Conservation (phyloP, 2,888 invertebrate species). For the Eumacrocentrus americanus region DNA sequence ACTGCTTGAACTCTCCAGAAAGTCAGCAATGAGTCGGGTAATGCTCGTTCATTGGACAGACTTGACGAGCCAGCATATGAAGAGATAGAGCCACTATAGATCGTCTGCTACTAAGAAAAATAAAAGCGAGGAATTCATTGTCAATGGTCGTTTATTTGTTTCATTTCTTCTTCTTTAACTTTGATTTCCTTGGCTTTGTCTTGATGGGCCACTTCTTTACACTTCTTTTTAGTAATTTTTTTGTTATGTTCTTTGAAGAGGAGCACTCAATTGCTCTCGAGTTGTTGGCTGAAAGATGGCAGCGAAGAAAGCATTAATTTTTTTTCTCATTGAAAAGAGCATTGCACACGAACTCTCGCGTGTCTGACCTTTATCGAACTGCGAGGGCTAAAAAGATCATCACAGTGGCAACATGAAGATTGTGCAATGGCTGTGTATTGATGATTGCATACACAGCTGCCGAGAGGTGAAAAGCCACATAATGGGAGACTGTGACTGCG, state of each 20-base stretch:
- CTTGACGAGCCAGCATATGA: slow-evolving; percentile 21
- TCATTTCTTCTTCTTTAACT: not conserved
- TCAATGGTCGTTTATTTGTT: slow-evolving; percentile 3
- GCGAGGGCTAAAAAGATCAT: slow-evolving; percentile 3
- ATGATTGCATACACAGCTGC: not conserved
- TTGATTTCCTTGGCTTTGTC: no score
- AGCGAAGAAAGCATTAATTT: not conserved
- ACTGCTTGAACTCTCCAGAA: slow-evolving; percentile 24
- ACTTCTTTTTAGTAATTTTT: not conserved
- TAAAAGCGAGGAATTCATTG: slow-evolving; percentile 12
- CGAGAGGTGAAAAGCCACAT: not conserved
- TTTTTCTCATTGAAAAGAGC: not conserved
- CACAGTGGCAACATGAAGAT: not conserved
- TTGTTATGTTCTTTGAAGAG: not conserved
- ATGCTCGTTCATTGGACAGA: slow-evolving; percentile 19
- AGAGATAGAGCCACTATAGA: not conserved
- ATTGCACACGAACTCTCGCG: not conserved
- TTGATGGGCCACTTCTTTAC: no score
- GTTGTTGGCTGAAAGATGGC: not conserved
- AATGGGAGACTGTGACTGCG: not conserved
- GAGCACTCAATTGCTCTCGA: not conserved
- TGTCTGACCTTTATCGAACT: slow-evolving; percentile 1
- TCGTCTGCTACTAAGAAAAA: slow-evolving; percentile 2
- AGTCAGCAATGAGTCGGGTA: slow-evolving; percentile 23
- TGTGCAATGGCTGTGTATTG: not conserved